phyloP scores from a whole-genome alignment of 1,140 invertebrate species.

The Sweltsa coloradensis region DNA sequence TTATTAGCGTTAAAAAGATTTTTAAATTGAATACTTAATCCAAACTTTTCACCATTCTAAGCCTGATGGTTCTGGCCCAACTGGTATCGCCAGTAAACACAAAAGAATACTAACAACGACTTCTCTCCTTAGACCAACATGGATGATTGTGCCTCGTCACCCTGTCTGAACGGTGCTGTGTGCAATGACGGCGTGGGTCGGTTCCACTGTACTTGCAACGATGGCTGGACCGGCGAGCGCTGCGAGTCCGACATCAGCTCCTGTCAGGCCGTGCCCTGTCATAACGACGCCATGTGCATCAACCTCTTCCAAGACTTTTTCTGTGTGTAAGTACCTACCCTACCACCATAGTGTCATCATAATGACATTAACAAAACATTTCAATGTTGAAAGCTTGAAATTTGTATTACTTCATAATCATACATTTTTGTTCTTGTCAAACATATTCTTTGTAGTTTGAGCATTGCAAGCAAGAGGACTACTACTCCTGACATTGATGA shows the following conservation, averaged over 20 bases:
- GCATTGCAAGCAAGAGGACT: no score
- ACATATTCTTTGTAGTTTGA: no score
- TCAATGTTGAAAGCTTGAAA: slow-evolving; percentile 8
- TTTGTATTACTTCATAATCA: background rate
- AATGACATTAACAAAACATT: no score
- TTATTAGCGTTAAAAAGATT: no score
- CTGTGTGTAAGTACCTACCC: slow-evolving; percentile 81
- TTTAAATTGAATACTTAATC: no score
- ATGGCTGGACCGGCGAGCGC: slow-evolving; percentile 78
- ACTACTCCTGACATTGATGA: no score
- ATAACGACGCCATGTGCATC: slow-evolving; percentile 86
- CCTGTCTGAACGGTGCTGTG: slow-evolving; percentile 79
- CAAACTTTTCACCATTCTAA: no score
- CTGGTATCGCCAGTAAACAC: no score
- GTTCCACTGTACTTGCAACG: slow-evolving; percentile 70
- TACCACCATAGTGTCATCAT: no score
- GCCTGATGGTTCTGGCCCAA: no score
- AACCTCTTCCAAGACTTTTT: slow-evolving; percentile 92
- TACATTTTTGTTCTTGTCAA: background rate
- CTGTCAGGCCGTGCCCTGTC: slow-evolving; percentile 74
- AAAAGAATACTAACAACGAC: no score
- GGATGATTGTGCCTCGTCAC: slow-evolving; percentile 77
- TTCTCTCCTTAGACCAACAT: slow-evolving; percentile 53
- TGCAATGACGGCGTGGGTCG: slow-evolving; percentile 77
- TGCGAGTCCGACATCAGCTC: slow-evolving; percentile 82